These are phyloP conservation scores for Drosophila oshimai DNA, from an alignment of 1,140 invertebrate species.

Conservation along the genomic window DNA sequence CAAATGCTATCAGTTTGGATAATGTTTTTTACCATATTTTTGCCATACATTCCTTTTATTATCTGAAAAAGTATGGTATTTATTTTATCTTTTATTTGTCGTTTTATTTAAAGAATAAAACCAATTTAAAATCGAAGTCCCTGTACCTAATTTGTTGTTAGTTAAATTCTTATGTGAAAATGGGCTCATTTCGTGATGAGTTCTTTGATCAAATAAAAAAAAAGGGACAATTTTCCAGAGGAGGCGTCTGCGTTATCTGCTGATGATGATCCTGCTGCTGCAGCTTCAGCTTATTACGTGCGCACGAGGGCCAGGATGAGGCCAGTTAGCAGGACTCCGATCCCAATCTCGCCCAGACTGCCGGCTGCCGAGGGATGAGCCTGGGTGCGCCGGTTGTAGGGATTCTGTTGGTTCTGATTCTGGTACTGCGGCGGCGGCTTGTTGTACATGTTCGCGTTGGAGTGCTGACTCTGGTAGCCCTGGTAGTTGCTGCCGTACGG, in stretches of 20 bases:
- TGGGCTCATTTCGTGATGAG: neutral
- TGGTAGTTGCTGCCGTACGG: constrained; percentile 66
- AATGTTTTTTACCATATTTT: neutral
- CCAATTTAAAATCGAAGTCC: no score
- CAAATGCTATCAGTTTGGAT: no score
- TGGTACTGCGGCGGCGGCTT: constrained; percentile 81
- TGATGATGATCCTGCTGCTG: neutral
- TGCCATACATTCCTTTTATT: neutral
- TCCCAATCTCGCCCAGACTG: neutral
- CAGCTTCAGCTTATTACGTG: constrained; percentile 38
- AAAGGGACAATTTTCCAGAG: neutral
- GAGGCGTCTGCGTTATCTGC: neutral
- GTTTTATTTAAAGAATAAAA: no score
- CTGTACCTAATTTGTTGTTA: no score
- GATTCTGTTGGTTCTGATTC: constrained; percentile 77
- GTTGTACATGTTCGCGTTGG: constrained; percentile 79
- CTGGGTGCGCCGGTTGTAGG: constrained; percentile 79
- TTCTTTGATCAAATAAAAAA: neutral
- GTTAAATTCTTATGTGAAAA: neutral
- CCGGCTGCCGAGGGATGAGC: constrained; percentile 68
- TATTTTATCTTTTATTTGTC: neutral
- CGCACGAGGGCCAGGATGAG: constrained; percentile 20
- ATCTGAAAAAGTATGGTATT: neutral
- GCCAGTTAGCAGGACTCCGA: neutral
- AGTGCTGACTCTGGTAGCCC: constrained; percentile 65